These are phyloP conservation scores for Conistra vaccinii DNA, from an alignment of 2,888 invertebrate species.

Conservation along the genomic window DNA sequence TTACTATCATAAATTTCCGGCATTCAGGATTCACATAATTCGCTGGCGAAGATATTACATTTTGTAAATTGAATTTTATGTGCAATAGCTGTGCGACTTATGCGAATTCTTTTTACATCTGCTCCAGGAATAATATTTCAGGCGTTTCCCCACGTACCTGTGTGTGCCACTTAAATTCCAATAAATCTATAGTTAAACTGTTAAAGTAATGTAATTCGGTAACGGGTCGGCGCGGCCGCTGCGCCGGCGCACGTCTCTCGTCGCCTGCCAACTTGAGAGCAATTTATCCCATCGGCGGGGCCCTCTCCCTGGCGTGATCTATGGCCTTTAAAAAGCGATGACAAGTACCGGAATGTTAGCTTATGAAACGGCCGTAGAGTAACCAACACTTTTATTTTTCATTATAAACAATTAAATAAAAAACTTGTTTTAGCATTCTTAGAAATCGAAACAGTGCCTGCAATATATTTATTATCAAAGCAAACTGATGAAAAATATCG, in stretches of 20 bases:
- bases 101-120: conserved; percentile 77
- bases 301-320: conserved; percentile 78
- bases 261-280: conserved; percentile 81
- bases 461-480: conserved; percentile 60
- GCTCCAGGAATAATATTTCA: conserved; percentile 33
- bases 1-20: conserved; percentile 79
- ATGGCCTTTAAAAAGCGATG: conserved; percentile 82
- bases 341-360: conserved; percentile 73
- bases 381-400: conserved; percentile 55
- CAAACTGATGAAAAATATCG: conserved; percentile 44
- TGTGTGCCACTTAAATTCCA: conserved; percentile 74
- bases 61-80: conserved; percentile 66
- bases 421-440: conserved; percentile 58
- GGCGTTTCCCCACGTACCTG: conserved; percentile 56
- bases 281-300: conserved; percentile 81
- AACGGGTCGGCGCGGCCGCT: conserved; percentile 59
- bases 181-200: conserved; percentile 80
- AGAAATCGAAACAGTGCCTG: conserved; percentile 55
- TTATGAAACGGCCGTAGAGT: conserved; percentile 64
- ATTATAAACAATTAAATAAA: conserved; percentile 59
- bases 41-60: conserved; percentile 79
- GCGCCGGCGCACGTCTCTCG: conserved; percentile 80
- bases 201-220: conserved; percentile 75
- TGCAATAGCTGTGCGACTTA: conserved; percentile 79
- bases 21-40: conserved; percentile 89